Conservation (phyloP, 2,797 vertebrate species). For the Muscicapa striata region DNA sequence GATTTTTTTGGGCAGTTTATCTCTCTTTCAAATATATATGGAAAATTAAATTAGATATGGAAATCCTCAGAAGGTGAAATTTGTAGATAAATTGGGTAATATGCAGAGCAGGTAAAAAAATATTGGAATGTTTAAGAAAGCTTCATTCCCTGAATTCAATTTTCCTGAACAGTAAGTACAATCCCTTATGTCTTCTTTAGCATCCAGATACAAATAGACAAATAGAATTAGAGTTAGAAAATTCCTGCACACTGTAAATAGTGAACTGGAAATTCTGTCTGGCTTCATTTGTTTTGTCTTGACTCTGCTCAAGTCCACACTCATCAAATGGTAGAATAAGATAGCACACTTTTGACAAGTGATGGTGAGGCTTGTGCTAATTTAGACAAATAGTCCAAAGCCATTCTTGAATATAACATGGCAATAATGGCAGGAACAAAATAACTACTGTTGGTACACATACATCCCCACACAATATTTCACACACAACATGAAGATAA, state of each 20-base stretch:
- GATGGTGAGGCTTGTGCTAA: not conserved
- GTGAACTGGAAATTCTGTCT: not conserved
- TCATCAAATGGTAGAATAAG: not conserved
- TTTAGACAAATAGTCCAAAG: not conserved
- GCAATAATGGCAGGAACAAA: not conserved
- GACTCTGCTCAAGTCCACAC: not conserved
- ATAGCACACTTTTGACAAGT: not conserved
- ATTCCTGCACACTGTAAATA: not conserved
- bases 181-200: not conserved
- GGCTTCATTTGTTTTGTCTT: not conserved
- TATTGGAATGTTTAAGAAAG: not conserved
- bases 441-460: not conserved
- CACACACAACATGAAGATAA: not conserved
- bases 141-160: not conserved
- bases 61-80: not conserved
- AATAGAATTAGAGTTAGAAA: not conserved
- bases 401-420: not conserved
- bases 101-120: not conserved
- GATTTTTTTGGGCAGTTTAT: not conserved
- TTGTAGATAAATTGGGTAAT: not conserved
- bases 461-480: not conserved
- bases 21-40: not conserved
- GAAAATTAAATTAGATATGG: not conserved
- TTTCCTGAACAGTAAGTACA: not conserved
- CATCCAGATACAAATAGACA: not conserved